Evolutionary conservation across 2,797 vertebrate genomes (phyloP).

Genomic region (Spinus olivaceus): DNA sequence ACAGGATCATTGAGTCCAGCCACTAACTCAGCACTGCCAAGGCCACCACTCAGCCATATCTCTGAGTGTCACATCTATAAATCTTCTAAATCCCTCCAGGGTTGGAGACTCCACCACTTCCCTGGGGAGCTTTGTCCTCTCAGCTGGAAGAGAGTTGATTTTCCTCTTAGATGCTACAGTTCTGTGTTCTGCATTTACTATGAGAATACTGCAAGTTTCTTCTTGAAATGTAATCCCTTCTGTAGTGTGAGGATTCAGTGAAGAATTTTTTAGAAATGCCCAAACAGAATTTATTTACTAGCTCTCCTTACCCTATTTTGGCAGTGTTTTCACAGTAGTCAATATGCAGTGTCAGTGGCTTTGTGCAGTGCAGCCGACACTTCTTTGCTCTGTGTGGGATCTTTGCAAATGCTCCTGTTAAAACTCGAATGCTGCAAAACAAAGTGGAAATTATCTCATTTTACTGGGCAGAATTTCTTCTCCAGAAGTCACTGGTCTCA

Average conservation of each 20-base stretch:
- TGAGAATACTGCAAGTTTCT: background rate
- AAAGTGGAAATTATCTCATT: background rate
- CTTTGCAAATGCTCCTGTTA: slow-evolving; percentile 76
- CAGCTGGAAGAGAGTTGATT: background rate
- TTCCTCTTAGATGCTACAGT: background rate
- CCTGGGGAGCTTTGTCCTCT: background rate
- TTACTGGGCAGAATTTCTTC: background rate
- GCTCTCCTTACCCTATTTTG: slow-evolving; percentile 80
- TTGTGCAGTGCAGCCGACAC: slow-evolving; percentile 81
- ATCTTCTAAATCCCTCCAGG: background rate
- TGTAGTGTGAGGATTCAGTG: no score
- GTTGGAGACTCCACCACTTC: no score
- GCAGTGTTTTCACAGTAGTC: slow-evolving; percentile 74
- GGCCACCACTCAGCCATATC: background rate
- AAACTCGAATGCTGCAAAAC: slow-evolving; percentile 78
- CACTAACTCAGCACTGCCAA: background rate
- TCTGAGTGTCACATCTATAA: no score
- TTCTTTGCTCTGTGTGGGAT: slow-evolving; percentile 84
- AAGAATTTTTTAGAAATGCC: background rate
- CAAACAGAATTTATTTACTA: background rate
- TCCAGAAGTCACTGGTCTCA: background rate
- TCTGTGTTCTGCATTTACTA: background rate
- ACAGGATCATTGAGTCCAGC: background rate
- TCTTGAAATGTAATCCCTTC: background rate
- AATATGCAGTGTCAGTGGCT: slow-evolving; percentile 81